Conservation (phyloP, 2,113 vertebrate genomes). For the Alligator mississippiensis region DNA sequence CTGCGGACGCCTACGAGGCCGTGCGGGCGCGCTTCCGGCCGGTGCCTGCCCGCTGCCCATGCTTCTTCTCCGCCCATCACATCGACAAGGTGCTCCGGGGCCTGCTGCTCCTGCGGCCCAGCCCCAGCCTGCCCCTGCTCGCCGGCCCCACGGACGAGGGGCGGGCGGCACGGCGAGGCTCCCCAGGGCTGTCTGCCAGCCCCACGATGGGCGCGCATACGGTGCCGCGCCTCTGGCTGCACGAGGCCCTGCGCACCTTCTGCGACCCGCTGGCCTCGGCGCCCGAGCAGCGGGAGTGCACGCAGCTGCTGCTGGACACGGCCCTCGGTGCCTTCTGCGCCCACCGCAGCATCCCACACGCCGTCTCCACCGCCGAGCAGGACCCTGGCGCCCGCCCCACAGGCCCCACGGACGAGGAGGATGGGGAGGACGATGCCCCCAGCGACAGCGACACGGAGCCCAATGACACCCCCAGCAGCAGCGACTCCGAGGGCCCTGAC, state of each 20-base stretch:
- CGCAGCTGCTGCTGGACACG: slow-evolving; percentile 70
- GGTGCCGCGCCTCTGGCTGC: slow-evolving; percentile 84
- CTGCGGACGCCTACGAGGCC: slow-evolving; percentile 74
- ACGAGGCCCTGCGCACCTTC: slow-evolving; percentile 87
- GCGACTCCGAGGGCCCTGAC: rapidly evolving
- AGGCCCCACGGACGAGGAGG: not conserved
- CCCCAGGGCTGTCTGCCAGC: not conserved
- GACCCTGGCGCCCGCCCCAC: rapidly evolving
- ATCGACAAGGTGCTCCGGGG: slow-evolving; percentile 83
- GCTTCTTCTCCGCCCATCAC: slow-evolving; percentile 82
- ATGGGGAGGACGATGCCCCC: not conserved
- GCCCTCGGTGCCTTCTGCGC: slow-evolving; percentile 64
- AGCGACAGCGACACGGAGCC: not conserved
- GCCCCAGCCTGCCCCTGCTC: not conserved
- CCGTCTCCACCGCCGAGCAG: not conserved
- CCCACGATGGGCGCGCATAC: slow-evolving; percentile 38
- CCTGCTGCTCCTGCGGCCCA: slow-evolving; percentile 76
- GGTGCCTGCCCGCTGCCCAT: slow-evolving; percentile 63
- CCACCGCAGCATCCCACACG: not conserved
- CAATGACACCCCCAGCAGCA: not conserved
- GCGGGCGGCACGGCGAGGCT: not conserved
- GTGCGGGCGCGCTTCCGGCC: slow-evolving; percentile 71
- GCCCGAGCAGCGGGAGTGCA: slow-evolving; percentile 66
- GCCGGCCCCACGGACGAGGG: slow-evolving; percentile 9
- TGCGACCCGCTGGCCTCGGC: slow-evolving; percentile 78